Evolutionary conservation across 30 jellyfish, hydroid and myxozoan genomes (phyloP).

Genomic region (Haliclystus octoradiatus): DNA sequence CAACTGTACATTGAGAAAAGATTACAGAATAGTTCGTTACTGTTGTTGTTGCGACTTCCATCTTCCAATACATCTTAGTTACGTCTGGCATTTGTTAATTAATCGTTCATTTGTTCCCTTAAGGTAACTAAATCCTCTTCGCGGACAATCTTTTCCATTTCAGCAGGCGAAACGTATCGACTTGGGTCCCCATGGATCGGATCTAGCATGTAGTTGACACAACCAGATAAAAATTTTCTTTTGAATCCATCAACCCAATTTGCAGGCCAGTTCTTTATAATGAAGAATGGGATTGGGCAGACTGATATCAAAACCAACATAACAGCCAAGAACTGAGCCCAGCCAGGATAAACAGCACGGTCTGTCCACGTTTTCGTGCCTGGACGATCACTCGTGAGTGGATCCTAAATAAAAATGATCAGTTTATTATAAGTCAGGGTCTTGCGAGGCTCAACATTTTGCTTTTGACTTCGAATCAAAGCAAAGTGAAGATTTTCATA

Average conservation of each 20-base stretch:
- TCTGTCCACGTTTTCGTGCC: slow-evolving; percentile 60
- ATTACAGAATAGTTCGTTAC: too few relatives aligned
- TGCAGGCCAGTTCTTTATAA: slow-evolving; percentile 87
- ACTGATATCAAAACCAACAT: slow-evolving; percentile 76
- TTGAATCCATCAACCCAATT: slow-evolving; percentile 62
- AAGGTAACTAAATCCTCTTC: slow-evolving; percentile 53
- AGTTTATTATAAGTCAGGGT: too few relatives aligned
- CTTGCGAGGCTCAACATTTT: too few relatives aligned
- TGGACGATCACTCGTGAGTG: slow-evolving; percentile 20
- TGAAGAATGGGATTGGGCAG: slow-evolving; percentile 71
- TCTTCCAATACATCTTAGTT: not conserved
- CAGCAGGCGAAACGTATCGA: slow-evolving; percentile 40
- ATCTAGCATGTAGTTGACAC: slow-evolving; percentile 64
- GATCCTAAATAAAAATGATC: slow-evolving; percentile 23
- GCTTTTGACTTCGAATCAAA: too few relatives aligned
- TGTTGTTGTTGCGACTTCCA: not conserved
- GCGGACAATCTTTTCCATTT: slow-evolving; percentile 38
- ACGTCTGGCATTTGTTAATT: not conserved
- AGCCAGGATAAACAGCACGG: slow-evolving; percentile 47
- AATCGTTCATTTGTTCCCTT: slow-evolving; percentile 26
- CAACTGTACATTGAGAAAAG: too few relatives aligned
- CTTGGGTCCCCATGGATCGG: slow-evolving; percentile 65
- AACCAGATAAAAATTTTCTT: slow-evolving; percentile 37
- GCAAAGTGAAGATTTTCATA: too few relatives aligned
- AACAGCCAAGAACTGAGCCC: slow-evolving; percentile 90